Conservation (phyloP, 2,797 vertebrate genomes). For the Champsocephalus esox region DNA sequence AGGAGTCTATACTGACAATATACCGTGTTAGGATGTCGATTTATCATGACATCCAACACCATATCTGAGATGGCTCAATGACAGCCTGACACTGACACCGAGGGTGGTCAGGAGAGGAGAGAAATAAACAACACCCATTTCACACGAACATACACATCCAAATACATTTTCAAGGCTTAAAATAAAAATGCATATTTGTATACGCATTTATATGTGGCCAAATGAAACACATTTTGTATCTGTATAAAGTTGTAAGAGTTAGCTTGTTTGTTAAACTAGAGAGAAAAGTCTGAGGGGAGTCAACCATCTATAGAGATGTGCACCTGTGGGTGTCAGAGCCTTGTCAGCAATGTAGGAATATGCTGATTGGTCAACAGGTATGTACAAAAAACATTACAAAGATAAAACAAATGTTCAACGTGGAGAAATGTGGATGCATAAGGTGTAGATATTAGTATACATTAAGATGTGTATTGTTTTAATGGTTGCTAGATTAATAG, state of each 20-base stretch:
- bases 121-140: slow-evolving; percentile 40
- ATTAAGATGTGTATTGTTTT: not conserved
- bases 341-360: slow-evolving; percentile 48
- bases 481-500: not conserved
- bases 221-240: no score
- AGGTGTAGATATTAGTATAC: not conserved
- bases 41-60: slow-evolving; percentile 58
- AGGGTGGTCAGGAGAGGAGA: not conserved
- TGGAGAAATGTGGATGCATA: not conserved
- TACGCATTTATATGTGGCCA: not conserved
- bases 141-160: not conserved
- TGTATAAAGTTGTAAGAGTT: not conserved
- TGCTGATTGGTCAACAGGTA: slow-evolving; percentile 15
- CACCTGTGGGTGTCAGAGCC: slow-evolving; percentile 30
- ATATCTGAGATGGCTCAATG: slow-evolving; percentile 20
- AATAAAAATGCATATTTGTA: not conserved
- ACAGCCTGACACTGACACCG: slow-evolving; percentile 49
- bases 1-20: not conserved
- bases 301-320: slow-evolving; percentile 14
- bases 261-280: slow-evolving; percentile 2
- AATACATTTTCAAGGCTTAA: not conserved
- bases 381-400: not conserved
- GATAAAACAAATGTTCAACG: not conserved
- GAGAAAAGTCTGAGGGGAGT: slow-evolving; percentile 7
- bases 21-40: slow-evolving; percentile 28